Conservation (phyloP, 1,140 invertebrate species). For the Ceratina japonica region DNA sequence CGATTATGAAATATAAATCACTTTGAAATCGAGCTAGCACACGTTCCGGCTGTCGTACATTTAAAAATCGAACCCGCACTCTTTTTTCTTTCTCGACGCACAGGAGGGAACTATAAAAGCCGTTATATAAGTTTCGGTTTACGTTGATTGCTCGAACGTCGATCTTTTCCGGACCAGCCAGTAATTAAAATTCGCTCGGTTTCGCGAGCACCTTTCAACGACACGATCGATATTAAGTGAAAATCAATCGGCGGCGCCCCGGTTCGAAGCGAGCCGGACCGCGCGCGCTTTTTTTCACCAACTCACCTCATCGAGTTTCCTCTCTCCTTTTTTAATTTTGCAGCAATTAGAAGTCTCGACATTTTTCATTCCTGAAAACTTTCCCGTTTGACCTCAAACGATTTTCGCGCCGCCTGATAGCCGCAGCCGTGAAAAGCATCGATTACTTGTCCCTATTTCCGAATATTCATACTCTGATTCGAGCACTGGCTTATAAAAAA, state of each 20-base stretch:
- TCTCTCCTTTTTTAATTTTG: neutral
- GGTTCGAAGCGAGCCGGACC: slow-evolving; percentile 1
- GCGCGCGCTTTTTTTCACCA: slow-evolving; percentile 9
- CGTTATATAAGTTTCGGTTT: slow-evolving; percentile 36
- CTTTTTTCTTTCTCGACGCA: neutral
- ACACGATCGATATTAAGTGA: slow-evolving; percentile 40
- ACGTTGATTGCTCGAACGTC: slow-evolving; percentile 44
- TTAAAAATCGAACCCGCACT: neutral
- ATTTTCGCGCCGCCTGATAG: neutral
- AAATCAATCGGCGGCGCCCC: slow-evolving; percentile 39
- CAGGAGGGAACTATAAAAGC: slow-evolving; percentile 14
- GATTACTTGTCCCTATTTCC: neutral
- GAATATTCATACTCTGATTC: neutral
- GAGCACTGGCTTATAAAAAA: neutral
- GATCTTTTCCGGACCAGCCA: slow-evolving; percentile 31
- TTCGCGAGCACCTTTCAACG: slow-evolving; percentile 28
- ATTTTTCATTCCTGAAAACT: slow-evolving; percentile 10
- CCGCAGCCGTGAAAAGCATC: neutral
- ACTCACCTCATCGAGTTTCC: neutral
- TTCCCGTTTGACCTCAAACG: neutral
- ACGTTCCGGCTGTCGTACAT: neutral
- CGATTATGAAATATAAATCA: slow-evolving; percentile 26
- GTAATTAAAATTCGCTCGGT: slow-evolving; percentile 50
- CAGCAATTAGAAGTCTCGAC: slow-evolving; percentile 12
- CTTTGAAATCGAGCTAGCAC: neutral